A percentile compares a stretch with the other conserved stretches of the same genome.
Evolutionary conservation across 2,797 vertebrate genomes (phyloP).

Genomic region (Masticophis lateralis): DNA sequence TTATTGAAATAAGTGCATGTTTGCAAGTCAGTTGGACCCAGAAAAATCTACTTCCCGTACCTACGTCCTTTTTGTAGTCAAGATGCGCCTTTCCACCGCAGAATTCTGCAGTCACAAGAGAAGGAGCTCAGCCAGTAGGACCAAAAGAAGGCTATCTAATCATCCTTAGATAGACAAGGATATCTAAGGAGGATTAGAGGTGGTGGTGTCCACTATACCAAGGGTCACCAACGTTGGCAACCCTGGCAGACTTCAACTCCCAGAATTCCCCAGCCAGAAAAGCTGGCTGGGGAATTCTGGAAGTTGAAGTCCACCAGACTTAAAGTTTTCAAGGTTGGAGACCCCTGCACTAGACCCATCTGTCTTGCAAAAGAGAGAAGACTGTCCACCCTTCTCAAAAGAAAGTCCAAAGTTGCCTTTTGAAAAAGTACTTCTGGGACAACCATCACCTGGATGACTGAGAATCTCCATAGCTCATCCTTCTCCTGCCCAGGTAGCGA

Average conservation of each 20-base stretch:
- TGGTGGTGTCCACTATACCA: neutral
- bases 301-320: no score
- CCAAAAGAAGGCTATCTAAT: neutral
- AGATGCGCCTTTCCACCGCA: neutral
- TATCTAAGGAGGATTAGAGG: neutral
- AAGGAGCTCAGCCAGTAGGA: neutral
- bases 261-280: no score
- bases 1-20: slow-evolving; percentile 36
- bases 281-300: no score
- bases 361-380: neutral
- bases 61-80: neutral
- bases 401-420: neutral
- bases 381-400: neutral
- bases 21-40: neutral
- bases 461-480: neutral
- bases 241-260: no score
- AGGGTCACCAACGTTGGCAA: no score
- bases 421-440: neutral
- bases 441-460: neutral
- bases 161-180: neutral
- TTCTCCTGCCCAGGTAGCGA: neutral
- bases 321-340: no score
- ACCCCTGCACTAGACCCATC: neutral
- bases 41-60: neutral
- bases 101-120: neutral